Evolutionary conservation across 2,888 invertebrate species (phyloP).

Genomic region (Harpalus rubripes): DNA sequence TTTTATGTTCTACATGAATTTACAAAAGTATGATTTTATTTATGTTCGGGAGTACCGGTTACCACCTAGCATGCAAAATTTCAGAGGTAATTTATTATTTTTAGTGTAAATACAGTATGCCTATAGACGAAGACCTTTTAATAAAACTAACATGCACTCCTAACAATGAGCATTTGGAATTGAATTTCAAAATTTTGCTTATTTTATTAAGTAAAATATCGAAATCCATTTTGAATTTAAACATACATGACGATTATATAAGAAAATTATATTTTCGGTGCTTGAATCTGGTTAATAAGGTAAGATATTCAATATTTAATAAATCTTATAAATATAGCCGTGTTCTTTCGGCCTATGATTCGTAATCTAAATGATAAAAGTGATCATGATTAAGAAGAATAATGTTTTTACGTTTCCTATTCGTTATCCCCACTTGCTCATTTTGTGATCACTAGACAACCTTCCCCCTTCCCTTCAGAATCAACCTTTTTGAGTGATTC

Average conservation of each 20-base stretch:
- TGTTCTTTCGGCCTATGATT: no score
- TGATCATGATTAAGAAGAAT: no score
- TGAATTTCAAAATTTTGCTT: constrained; percentile 50
- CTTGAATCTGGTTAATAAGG: constrained; percentile 43
- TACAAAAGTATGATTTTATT: no score
- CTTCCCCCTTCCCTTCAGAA: no score
- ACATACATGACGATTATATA: constrained; percentile 27
- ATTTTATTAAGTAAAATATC: constrained; percentile 10
- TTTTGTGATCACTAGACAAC: no score
- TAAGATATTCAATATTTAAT: constrained; percentile 8
- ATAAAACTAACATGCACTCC: constrained; percentile 17
- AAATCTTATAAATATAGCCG: not conserved
- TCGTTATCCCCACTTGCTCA: no score
- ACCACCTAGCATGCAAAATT: no score
- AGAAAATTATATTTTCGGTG: constrained; percentile 53
- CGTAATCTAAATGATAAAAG: no score
- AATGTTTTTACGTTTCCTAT: no score
- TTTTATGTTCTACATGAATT: no score
- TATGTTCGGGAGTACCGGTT: no score
- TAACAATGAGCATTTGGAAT: constrained; percentile 11
- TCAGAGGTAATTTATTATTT: not conserved
- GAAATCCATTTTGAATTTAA: constrained; percentile 33
- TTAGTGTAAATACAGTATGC: constrained; percentile 28
- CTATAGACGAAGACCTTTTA: constrained; percentile 14
- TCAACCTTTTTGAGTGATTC: no score